These are phyloP conservation scores for Allobates femoralis DNA, from an alignment of 2,797 vertebrate genomes.

Conservation along the genomic window DNA sequence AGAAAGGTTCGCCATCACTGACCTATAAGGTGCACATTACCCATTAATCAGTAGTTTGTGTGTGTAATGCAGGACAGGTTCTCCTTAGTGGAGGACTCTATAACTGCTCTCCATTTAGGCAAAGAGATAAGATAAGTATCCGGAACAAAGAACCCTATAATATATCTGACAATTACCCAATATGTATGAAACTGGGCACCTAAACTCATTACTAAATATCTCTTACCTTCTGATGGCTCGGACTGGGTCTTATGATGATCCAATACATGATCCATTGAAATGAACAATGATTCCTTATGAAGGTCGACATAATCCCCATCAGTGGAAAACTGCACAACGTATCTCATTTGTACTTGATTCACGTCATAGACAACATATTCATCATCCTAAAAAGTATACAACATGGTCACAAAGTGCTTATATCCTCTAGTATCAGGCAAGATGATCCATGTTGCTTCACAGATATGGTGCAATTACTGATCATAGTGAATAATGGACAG, in stretches of 20 bases:
- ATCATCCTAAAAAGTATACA: slow-evolving; percentile 76
- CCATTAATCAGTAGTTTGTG: too few species aligned
- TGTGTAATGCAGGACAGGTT: background rate
- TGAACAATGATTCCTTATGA: slow-evolving; percentile 67
- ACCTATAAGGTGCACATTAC: too few species aligned
- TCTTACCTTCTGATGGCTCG: slow-evolving; percentile 65
- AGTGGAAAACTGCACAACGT: slow-evolving; percentile 80
- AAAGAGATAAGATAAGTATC: background rate
- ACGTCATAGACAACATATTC: slow-evolving; percentile 87
- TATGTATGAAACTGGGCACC: background rate
- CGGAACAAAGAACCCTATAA: background rate
- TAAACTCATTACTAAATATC: background rate
- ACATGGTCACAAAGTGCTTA: background rate
- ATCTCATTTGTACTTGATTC: slow-evolving; percentile 84
- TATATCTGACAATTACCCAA: background rate
- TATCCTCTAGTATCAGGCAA: too few species aligned
- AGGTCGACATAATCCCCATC: slow-evolving; percentile 78
- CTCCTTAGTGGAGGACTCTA: background rate
- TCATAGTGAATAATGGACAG: background rate
- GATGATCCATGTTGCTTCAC: background rate
- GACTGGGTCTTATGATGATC: slow-evolving; percentile 38
- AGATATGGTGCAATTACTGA: background rate
- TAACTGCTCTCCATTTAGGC: too few species aligned
- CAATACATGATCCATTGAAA: slow-evolving; percentile 49
- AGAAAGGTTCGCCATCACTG: too few species aligned